Evolutionary conservation across 2,113 vertebrate genomes (phyloP), one percentile per base, ranked within the genome.

Genomic region (Phainopepla nitens): DNA sequence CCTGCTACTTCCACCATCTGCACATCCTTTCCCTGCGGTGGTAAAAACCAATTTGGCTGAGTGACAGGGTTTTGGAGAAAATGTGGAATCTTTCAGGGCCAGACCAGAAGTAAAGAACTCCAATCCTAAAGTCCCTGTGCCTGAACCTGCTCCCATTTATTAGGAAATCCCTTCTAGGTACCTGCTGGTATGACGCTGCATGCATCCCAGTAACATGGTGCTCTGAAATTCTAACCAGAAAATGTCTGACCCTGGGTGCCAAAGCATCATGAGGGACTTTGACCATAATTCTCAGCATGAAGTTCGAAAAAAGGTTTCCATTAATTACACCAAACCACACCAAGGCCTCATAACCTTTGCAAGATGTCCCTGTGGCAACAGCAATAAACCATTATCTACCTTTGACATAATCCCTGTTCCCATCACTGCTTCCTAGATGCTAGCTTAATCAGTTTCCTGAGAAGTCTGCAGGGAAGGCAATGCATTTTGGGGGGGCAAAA

Each of bases 1-100:
- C 33, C 76, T 78, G 87, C 71, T 76, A 68, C n/a, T 94, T 96
- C 73, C 53, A 87, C 87, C 92, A 91, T 90, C 92, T 90, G 94
- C 50, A 89, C 60, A 83, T 66, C 86, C 42, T 92, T 50, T 77
- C 35, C 27, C 22, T 58, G 70, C 21, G 35, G 36, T 70, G 39
- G 50, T 54, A 29, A 83, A 45, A 92, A 90, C 18, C 21, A 66
- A 28, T 44, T 2, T 86, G 51, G 35, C 58, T 83, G 33, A 69
- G 12, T 22, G 18, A 70, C 27, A 58, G 13, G 7, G 31, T 45
- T 47, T 50, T 14, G 65, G 62, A 58, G 16, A 70, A 90, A 94
- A 92, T 4, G 7, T 29, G 35, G 29, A 94, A 58, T 49, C 21
- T 39, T 72, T 70, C 54, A 35, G 42, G 39, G 28, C 28, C 42